Evolutionary conservation across 2,113 vertebrate genomes (phyloP), one percentile per base, ranked within the genome.

Genomic region (Coturnix japonica): DNA sequence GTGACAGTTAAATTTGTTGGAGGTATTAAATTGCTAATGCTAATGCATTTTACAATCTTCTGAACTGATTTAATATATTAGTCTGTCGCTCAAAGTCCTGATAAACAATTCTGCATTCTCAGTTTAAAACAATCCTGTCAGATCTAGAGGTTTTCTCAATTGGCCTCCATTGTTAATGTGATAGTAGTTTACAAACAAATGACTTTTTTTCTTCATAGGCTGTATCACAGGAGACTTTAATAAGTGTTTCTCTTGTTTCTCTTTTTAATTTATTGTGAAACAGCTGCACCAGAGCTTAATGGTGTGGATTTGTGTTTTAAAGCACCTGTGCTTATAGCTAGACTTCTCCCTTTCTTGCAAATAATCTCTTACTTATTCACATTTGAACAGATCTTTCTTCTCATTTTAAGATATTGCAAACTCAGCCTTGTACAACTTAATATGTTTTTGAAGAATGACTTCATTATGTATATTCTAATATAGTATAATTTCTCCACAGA

Each of bases 11-110:
- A 97, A 98, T 98, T 98, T 98, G 96, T 96, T 96, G 97, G 94
- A 97, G 96, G 96, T 97, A 98, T 98, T 98, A 98, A 98, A 98
- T 97, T 97, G 96, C 97, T 97, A 97, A 97, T 97, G 96, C 95
- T 97, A 98, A 97, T 97, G 94, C 94, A 96, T 98, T 98, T 97
- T 96, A 97, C 97, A 97, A 96, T 98, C 96, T 98, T 98, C 97
- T 96, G 96, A 97, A 97, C 97, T 97, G 97, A 98, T 97, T 98
- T 98, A 97, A 97, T 97, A 97, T 97, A 98, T 98, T 97, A 97
- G 95, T 71, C 97, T 98, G 98, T 95, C 98, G 98, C 94, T 98
- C 98, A 98, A 97, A 96, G 86, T 94, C 94, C 93, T 97, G 97
- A 98, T 98, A 97, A 98, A 98, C 97, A 98, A 98, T 97, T 94